These are phyloP conservation scores for Pelobates fuscus DNA, from an alignment of 2,113 vertebrate species.

Conservation along the genomic window DNA sequence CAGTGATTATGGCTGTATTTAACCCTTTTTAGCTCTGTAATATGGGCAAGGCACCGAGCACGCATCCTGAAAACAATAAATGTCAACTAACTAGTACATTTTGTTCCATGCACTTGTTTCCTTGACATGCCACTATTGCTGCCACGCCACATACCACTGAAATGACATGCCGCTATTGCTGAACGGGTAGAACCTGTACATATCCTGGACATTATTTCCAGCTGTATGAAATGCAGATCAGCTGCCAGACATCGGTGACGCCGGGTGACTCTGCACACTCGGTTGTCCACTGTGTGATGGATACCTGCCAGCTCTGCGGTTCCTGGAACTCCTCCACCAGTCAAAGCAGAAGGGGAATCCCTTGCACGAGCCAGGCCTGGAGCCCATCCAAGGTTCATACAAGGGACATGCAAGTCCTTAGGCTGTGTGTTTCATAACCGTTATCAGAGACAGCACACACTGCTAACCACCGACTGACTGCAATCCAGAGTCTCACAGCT, in stretches of 20 bases:
- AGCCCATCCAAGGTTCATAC: conserved; percentile 44
- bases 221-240: too few species aligned
- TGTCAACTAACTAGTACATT: too few species aligned
- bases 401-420: conserved; percentile 22
- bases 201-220: too few species aligned
- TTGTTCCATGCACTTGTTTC: too few species aligned
- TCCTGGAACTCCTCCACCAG: conserved; percentile 33
- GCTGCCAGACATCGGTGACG: background rate
- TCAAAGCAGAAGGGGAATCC: conserved; percentile 20
- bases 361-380: conserved; percentile 32
- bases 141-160: too few species aligned
- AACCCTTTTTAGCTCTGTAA: too few species aligned
- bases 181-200: background rate
- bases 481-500: background rate
- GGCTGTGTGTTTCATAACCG: conserved; percentile 17
- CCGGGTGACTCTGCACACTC: background rate
- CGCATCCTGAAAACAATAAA: too few species aligned
- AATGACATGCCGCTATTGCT: too few species aligned
- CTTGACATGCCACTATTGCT: too few species aligned
- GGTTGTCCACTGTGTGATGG: conserved; percentile 5
- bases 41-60: too few species aligned
- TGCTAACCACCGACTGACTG: background rate
- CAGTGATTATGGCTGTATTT: too few species aligned
- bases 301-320: conserved; percentile 34
- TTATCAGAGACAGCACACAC: background rate